A percentile compares a stretch with the other conserved stretches of the same genome.
phyloP scores from a whole-genome alignment of 2,888 invertebrate genomes.

The Oscheius sp. region DNA sequence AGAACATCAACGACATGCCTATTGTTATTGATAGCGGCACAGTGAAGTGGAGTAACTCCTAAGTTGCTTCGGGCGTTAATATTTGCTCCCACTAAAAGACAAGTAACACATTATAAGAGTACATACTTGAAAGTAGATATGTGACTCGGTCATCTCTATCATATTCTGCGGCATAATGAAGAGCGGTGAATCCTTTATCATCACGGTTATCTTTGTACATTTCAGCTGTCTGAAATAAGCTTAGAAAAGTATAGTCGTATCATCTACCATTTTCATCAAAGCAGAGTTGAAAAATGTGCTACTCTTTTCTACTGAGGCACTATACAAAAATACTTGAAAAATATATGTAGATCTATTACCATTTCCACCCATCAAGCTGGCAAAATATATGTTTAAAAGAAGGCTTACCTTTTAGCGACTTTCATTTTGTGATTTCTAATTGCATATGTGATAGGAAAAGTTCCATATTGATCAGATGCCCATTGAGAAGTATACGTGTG shows the following conservation, averaged over 20 bases:
- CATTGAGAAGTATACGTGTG: neutral
- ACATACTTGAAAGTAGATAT: neutral
- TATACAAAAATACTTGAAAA: neutral
- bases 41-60: slow-evolving; percentile 88
- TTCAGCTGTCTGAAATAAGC: no score
- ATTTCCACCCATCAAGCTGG: neutral
- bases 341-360: neutral
- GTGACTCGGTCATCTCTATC: slow-evolving; percentile 11
- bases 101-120: no score
- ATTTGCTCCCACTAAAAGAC: slow-evolving; percentile 1
- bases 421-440: neutral
- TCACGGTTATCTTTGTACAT: neutral
- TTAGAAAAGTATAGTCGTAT: no score
- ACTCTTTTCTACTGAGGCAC: neutral
- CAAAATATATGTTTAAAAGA: neutral
- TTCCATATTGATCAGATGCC: neutral
- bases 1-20: slow-evolving; percentile 84
- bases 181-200: slow-evolving; percentile 6
- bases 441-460: neutral
- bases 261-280: no score
- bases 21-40: slow-evolving; percentile 97
- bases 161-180: slow-evolving; percentile 16
- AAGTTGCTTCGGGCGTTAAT: neutral
- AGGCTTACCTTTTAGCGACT: neutral
- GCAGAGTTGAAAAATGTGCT: slow-evolving; percentile 16